Conservation (phyloP, 1,140 invertebrate genomes). For the Pogonomyrmex californicus region DNA sequence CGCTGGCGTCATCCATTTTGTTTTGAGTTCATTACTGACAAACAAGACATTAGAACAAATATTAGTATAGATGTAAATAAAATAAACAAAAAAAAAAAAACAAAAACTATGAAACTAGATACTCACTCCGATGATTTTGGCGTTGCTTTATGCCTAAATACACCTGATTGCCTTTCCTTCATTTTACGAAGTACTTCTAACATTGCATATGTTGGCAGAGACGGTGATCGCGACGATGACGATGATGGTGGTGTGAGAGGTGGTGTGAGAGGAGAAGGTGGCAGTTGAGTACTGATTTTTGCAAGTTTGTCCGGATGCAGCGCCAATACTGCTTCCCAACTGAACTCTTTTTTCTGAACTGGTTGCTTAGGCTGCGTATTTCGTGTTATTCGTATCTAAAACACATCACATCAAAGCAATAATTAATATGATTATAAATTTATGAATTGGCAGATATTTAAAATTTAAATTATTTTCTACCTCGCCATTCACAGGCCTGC, state of each 20-base stretch:
- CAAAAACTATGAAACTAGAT: conserved; percentile 37
- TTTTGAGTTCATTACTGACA: conserved; percentile 78
- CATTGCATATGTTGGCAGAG: conserved; percentile 87
- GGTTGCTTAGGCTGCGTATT: conserved; percentile 77
- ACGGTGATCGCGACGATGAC: conserved; percentile 73
- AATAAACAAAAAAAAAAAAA: conserved; percentile 31
- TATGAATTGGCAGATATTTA: not conserved
- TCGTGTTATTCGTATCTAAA: conserved; percentile 84
- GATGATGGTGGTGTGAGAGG: conserved; percentile 81
- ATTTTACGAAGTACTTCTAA: conserved; percentile 85
- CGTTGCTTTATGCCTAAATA: conserved; percentile 71
- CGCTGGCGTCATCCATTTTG: conserved; percentile 84
- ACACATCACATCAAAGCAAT: conserved; percentile 37
- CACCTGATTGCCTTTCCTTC: conserved; percentile 82
- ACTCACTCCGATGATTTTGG: conserved; percentile 82
- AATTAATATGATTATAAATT: not conserved
- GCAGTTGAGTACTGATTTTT: conserved; percentile 82
- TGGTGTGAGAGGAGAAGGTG: conserved; percentile 80
- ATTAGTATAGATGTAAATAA: conserved; percentile 22
- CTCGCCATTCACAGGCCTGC: conserved; percentile 84
- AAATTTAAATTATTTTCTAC: conserved; percentile 68
- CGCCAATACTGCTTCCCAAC: conserved; percentile 85
- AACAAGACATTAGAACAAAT: conserved; percentile 12
- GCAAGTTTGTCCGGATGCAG: conserved; percentile 85
- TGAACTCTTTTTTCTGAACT: conserved; percentile 79